Evolutionary conservation across 2,888 invertebrate species (phyloP).

Genomic region (Plemyria rubiginata): DNA sequence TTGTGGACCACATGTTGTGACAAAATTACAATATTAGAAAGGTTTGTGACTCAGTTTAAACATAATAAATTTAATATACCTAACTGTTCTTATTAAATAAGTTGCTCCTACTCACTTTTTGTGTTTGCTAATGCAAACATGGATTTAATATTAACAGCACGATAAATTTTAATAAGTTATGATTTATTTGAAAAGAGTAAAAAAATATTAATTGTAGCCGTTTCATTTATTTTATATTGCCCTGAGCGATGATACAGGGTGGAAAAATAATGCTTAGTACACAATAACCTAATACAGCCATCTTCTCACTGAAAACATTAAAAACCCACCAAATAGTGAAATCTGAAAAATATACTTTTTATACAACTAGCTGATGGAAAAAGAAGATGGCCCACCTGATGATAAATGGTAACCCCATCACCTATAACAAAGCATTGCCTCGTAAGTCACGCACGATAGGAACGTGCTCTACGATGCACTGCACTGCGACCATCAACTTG

Average conservation of each 20-base stretch:
- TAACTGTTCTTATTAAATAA: too few relatives aligned
- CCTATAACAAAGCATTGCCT: too few relatives aligned
- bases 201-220: not conserved
- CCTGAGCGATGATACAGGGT: not conserved
- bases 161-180: not conserved
- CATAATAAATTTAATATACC: too few relatives aligned
- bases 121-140: not conserved
- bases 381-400: too few relatives aligned
- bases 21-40: constrained; percentile 26
- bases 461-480: too few relatives aligned
- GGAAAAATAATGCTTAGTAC: not conserved
- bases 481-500: too few relatives aligned
- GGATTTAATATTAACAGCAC: too few relatives aligned
- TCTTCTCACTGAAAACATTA: not conserved
- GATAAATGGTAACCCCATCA: too few relatives aligned
- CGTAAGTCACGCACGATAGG: too few relatives aligned
- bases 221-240: not conserved
- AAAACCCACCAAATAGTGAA: not conserved
- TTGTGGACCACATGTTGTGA: constrained; percentile 46
- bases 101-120: too few relatives aligned
- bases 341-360: too few relatives aligned
- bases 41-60: constrained; percentile 12
- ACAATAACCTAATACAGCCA: not conserved
- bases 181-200: not conserved
- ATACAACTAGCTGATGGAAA: too few relatives aligned